Base-by-base conservation (phyloP, 2,797 vertebrate species). In the Eulemur coronatus region DNA sequence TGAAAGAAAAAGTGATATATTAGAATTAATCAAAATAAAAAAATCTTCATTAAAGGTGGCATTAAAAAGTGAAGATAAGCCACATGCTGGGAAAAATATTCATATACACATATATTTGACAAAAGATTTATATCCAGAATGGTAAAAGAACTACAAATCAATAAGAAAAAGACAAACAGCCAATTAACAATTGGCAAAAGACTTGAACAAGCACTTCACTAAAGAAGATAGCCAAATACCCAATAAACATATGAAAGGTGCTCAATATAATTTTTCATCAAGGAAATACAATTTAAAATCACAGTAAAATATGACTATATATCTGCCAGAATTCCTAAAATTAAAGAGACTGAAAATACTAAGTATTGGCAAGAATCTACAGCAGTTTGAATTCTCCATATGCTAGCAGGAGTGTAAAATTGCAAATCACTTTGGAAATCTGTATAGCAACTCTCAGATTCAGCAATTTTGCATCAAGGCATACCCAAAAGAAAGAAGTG, bases 111-210 rank as follows among this genome's bases (percentile, higher is more conserved):
- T 30, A 41, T 41, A 96, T 76, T 67, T 95, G 43, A 82, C 24
- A 91, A 97, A 96, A 20, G 33, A 84, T 30, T 75, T 81, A 84
- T 46, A 95, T 52, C 20, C 43, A 92, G 13, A 97, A 96, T 92
- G 89, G 90, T 81, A 78, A 84, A 94, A 84, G 61, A 95, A 92
- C n/a, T 95, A 73, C 4, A 94, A 86, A 87, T 84, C 92, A 90
- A 14, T 73, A 94, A 88, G 65, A 84, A 72, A 93, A 82, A 86
- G 38, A 92, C 57, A 89, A 89, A 82, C 3, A 75, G 43, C 12
- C 52, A 94, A 75, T 67, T 95, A 94, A 78, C 65, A 96, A 35
- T 43, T 96, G 73, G 73, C 93, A 84, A 79, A 97, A 92, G 3
- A 91, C 28, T 38, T 76, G 13, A 89, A 61, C 9, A 97, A 86